phyloP scores from a whole-genome alignment of 2,888 invertebrate species.

The Villa cingulata region DNA sequence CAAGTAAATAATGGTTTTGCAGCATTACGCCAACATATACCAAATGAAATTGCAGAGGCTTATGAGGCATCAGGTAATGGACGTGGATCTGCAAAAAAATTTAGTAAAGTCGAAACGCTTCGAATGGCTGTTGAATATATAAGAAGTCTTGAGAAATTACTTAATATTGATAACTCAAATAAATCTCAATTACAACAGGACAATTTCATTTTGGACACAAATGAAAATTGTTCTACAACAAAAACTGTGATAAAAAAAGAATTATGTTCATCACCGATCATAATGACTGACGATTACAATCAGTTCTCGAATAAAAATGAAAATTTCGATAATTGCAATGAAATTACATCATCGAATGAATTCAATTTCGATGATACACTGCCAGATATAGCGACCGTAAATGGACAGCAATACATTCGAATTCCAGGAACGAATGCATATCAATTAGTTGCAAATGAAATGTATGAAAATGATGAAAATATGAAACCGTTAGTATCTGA shows the following conservation, averaged over 20 bases:
- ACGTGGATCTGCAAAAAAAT: conserved; percentile 58
- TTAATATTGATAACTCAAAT: conserved; percentile 51
- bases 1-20: conserved; percentile 88
- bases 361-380: conserved; percentile 21
- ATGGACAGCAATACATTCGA: conserved; percentile 44
- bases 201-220: not conserved
- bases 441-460: conserved; percentile 44
- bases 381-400: conserved; percentile 35
- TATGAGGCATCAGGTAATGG: conserved; percentile 46
- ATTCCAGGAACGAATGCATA: conserved; percentile 48
- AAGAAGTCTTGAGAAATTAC: conserved; percentile 58
- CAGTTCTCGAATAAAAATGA: not conserved
- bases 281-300: not conserved
- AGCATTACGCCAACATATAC: conserved; percentile 74
- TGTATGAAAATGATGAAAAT: conserved; percentile 51
- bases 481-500: conserved; percentile 36
- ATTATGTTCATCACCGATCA: conserved; percentile 11
- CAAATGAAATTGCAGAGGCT: conserved; percentile 61
- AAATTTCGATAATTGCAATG: no score
- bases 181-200: conserved; percentile 24
- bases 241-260: conserved; percentile 26
- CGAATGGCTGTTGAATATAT: conserved; percentile 87
- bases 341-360: conserved; percentile 1
- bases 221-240: conserved; percentile 19
- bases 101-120: conserved; percentile 78